These are phyloP conservation scores for Drosophila leonis DNA, from an alignment of 2,888 invertebrate species.

Conservation along the genomic window DNA sequence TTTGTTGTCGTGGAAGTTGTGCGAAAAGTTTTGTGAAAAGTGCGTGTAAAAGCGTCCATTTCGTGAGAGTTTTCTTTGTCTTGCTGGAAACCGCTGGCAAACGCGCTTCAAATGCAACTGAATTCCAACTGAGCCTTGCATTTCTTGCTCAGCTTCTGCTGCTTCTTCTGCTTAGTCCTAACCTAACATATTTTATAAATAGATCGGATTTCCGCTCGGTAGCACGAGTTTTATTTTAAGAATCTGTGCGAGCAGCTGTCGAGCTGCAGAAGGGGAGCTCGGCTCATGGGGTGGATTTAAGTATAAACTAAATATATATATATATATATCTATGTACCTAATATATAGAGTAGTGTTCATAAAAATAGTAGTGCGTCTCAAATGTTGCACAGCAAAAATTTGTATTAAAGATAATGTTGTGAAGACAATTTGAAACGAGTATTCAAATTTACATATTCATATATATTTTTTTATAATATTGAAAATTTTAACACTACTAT, in stretches of 20 bases:
- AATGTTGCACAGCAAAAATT: too few species aligned
- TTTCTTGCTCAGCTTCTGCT: background rate
- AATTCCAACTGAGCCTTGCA: conserved; percentile 27
- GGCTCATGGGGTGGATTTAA: background rate
- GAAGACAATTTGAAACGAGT: too few species aligned
- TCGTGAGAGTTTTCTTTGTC: background rate
- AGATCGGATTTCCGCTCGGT: conserved; percentile 43
- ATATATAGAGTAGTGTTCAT: too few species aligned
- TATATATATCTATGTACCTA: too few species aligned
- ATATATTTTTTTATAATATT: too few species aligned
- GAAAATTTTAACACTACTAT: too few species aligned
- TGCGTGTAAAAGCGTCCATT: conserved; percentile 70
- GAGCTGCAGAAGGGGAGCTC: conserved; percentile 8
- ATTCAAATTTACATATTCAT: too few species aligned
- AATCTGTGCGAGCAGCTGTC: conserved; percentile 12
- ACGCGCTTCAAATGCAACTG: conserved; percentile 46
- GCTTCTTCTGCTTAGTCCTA: background rate
- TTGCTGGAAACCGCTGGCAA: conserved; percentile 24
- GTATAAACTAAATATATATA: too few species aligned
- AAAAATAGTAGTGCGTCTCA: too few species aligned
- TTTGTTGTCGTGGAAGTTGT: conserved; percentile 44
- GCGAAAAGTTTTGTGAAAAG: conserved; percentile 66
- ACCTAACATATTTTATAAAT: conserved; percentile 28
- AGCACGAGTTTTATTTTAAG: conserved; percentile 43
- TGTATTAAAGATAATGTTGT: too few species aligned